Evolutionary conservation across 37 sponge, comb jelly and placozoan genomes (phyloP).

Genomic region (Halichondria panicea): DNA sequence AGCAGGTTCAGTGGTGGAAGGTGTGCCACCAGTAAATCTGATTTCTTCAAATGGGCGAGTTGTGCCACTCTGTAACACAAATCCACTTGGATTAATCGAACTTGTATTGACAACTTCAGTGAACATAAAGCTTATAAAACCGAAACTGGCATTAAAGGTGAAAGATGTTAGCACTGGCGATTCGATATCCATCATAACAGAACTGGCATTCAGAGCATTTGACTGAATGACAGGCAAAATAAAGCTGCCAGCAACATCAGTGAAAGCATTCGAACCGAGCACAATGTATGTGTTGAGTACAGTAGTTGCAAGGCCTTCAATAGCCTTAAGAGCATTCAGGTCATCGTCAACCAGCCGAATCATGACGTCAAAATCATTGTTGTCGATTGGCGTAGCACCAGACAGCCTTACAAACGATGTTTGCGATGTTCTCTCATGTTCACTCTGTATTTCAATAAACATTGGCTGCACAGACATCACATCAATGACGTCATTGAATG

Average conservation of each 20-base stretch:
- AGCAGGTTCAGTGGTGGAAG: conserved; percentile 43
- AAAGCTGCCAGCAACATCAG: conserved; percentile 44
- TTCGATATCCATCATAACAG: conserved; percentile 52
- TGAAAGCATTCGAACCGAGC: conserved; percentile 53
- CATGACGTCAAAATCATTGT: conserved; percentile 57
- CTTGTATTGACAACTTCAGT: conserved; percentile 75
- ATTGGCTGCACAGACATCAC: conserved; percentile 23
- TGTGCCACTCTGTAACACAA: conserved; percentile 41
- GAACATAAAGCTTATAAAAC: conserved; percentile 66
- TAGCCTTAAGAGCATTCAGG: conserved; percentile 67
- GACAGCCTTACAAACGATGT: conserved; percentile 36
- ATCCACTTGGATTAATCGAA: conserved; percentile 36
- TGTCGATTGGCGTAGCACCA: conserved; percentile 13
- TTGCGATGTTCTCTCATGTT: conserved; percentile 4
- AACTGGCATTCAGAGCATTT: conserved; percentile 51
- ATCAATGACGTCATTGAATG: conserved; percentile 89
- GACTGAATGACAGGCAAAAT: conserved; percentile 49
- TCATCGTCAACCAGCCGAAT: conserved; percentile 37
- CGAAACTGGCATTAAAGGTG: conserved; percentile 72
- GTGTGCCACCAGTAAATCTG: conserved; percentile 62
- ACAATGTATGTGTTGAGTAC: conserved; percentile 71
- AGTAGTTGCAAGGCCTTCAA: conserved; percentile 39
- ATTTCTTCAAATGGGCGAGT: not conserved
- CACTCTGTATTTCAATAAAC: conserved; percentile 71
- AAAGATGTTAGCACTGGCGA: conserved; percentile 51